phyloP scores from a whole-genome alignment of 2,888 invertebrate genomes.

The Andrena chrysosceles region DNA sequence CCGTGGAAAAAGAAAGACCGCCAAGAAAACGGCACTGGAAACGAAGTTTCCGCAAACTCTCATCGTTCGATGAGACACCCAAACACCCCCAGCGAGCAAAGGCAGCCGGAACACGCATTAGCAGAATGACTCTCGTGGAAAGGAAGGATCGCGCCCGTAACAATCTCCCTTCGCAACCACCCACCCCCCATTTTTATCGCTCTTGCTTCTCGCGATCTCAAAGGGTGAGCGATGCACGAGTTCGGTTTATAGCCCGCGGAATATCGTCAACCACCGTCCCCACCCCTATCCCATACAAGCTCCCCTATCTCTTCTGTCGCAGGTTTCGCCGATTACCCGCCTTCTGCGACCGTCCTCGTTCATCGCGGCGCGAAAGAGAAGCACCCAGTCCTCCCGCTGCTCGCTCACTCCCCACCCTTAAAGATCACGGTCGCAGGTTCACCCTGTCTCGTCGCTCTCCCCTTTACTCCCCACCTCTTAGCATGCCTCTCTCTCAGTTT shows the following conservation, averaged over 20 bases:
- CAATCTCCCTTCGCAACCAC: constrained; percentile 17
- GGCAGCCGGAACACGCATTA: constrained; percentile 12
- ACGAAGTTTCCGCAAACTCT: background rate
- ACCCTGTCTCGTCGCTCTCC: constrained; percentile 47
- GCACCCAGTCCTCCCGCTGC: constrained; percentile 32
- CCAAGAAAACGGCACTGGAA: no score
- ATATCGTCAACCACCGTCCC: constrained; percentile 17
- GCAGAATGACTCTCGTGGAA: background rate
- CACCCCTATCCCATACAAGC: constrained; percentile 32
- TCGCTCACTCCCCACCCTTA: constrained; percentile 58
- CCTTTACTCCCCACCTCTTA: constrained; percentile 17
- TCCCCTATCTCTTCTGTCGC: constrained; percentile 51
- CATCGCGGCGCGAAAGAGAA: constrained; percentile 39
- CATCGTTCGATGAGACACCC: background rate
- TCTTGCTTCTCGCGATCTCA: constrained; percentile 25
- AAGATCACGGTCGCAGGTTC: constrained; percentile 74
- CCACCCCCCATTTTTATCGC: background rate
- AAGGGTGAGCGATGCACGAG: constrained; percentile 30
- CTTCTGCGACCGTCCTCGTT: constrained; percentile 46
- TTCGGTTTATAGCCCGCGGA: constrained; percentile 31
- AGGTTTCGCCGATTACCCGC: constrained; percentile 63
- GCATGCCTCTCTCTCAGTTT: constrained; percentile 17
- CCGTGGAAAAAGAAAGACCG: no score
- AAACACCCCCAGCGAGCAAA: background rate
- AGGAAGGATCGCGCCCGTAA: constrained; percentile 13